Percentiles rank a stretch among this genome's conserved stretches.
Conservation (phyloP, 2,113 vertebrate genomes). For the Oxyura jamaicensis region DNA sequence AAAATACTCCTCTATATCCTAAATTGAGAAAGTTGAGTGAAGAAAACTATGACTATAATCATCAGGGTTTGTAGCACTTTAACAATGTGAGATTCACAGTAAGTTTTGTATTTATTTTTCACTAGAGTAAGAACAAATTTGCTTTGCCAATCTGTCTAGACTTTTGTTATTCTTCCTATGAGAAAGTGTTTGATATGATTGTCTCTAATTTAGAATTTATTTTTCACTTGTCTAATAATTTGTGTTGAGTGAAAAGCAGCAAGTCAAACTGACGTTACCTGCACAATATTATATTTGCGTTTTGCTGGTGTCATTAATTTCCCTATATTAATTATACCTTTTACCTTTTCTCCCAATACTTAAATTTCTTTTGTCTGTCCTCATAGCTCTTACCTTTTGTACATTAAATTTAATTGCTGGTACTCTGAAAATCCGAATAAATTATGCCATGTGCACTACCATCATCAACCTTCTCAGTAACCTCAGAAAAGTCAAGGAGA, state of each 20-base stretch:
- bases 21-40: not conserved
- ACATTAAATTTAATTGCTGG: not conserved
- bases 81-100: not conserved
- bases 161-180: not conserved
- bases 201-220: constrained; percentile 3
- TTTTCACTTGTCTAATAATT: not conserved
- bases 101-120: not conserved
- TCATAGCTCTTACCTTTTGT: not conserved
- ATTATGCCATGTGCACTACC: constrained; percentile 17
- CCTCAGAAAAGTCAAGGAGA: constrained; percentile 44
- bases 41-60: not conserved
- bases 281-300: not conserved
- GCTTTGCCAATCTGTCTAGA: not conserved
- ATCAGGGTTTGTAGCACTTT: not conserved
- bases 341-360: not conserved
- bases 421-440: constrained; percentile 26
- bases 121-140: not conserved
- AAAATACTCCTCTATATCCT: not conserved
- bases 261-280: not conserved
- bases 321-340: not conserved
- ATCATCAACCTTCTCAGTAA: constrained; percentile 4
- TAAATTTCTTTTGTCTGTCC: not conserved
- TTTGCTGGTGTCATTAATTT: not conserved
- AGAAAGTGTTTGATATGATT: not conserved
- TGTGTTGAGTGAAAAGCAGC: not conserved